Conservation (phyloP, 2,113 vertebrate species). For the Anguilla japonica region DNA sequence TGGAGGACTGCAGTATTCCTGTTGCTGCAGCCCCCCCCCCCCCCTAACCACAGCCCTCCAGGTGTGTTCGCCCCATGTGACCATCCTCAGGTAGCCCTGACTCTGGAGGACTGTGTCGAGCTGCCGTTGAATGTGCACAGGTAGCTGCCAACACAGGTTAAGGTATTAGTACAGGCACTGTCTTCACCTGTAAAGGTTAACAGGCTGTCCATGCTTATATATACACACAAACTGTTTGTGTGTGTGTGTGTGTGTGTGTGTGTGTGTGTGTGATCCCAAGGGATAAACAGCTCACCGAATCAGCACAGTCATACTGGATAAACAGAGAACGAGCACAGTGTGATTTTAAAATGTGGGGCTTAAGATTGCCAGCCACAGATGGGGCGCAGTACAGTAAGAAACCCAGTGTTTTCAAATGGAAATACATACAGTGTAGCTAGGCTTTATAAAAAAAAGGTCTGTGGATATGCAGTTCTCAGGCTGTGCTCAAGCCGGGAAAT, state of each 20-base stretch:
- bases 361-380: not conserved
- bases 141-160: too few relatives aligned
- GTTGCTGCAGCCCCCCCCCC: too few relatives aligned
- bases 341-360: not conserved
- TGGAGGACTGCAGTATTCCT: not conserved
- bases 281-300: not conserved
- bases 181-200: too few relatives aligned
- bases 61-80: too few relatives aligned
- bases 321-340: not conserved
- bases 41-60: too few relatives aligned
- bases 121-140: too few relatives aligned
- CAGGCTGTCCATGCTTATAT: too few relatives aligned
- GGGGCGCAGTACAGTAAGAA: not conserved
- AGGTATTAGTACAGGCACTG: too few relatives aligned
- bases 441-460: slow-evolving; percentile 13
- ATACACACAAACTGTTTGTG: too few relatives aligned
- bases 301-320: not conserved
- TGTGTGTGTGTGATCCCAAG: not conserved
- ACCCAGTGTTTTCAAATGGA: not conserved
- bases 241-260: too few relatives aligned
- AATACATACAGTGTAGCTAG: not conserved
- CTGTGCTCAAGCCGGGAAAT: slow-evolving; percentile 30
- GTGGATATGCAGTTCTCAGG: slow-evolving; percentile 9
- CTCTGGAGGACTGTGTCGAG: too few relatives aligned
- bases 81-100: too few relatives aligned